These are phyloP conservation scores for Anthophora plumipes DNA, from an alignment of 2,888 invertebrate species.

Conservation along the genomic window DNA sequence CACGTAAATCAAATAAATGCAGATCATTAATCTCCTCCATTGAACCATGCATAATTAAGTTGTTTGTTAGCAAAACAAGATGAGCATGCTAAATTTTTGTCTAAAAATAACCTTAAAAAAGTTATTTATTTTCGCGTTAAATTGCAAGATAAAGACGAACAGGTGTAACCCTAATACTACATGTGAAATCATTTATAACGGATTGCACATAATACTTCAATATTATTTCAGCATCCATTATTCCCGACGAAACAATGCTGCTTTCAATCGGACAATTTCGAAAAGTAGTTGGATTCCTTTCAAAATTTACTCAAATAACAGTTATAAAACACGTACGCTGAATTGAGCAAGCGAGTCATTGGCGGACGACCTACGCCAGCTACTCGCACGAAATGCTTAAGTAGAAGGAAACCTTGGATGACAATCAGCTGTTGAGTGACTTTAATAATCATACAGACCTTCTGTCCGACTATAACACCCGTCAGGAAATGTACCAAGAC, in stretches of 20 bases:
- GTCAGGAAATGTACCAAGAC: conserved; percentile 28
- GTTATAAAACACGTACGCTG: conserved; percentile 25
- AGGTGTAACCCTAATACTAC: too few species aligned
- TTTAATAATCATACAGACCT: conserved; percentile 76
- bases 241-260: background rate
- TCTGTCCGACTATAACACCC: conserved; percentile 38
- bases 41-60: too few species aligned
- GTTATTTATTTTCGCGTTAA: too few species aligned
- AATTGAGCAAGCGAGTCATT: conserved; percentile 65
- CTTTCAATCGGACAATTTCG: background rate
- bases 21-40: too few species aligned
- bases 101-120: too few species aligned
- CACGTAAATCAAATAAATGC: too few species aligned
- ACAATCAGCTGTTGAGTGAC: conserved; percentile 80
- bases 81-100: too few species aligned
- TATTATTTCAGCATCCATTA: background rate
- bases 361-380: conserved; percentile 69
- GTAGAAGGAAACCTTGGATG: conserved; percentile 78
- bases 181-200: too few species aligned
- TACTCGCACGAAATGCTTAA: conserved; percentile 76
- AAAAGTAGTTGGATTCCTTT: background rate
- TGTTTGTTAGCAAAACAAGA: too few species aligned
- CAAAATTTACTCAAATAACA: conserved; percentile 16
- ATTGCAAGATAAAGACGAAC: too few species aligned
- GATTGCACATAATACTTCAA: too few species aligned